A percentile compares a stretch with the other conserved stretches of the same genome.
phyloP scores from a whole-genome alignment of 2,113 vertebrate genomes.

The Sphaerodactylus townsendi region DNA sequence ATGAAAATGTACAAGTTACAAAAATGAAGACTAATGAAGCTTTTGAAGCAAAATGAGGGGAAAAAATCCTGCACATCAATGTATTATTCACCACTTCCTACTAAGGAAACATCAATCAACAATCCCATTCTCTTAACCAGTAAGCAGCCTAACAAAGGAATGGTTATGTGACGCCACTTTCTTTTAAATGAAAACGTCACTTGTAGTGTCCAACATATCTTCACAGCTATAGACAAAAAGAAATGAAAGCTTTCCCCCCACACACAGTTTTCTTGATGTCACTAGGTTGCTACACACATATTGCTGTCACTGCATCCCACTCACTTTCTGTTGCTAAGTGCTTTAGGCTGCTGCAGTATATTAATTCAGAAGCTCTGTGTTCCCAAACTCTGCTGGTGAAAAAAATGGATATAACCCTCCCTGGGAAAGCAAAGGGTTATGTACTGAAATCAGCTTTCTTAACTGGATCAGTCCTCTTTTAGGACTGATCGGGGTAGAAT shows the following conservation, averaged over 20 bases:
- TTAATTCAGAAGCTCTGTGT: constrained; percentile 67
- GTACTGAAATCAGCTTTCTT: neutral
- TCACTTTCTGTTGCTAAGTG: constrained; percentile 76
- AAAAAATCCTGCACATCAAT: no score
- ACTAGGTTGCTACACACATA: constrained; percentile 61
- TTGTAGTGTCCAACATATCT: constrained; percentile 57
- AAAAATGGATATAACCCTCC: neutral
- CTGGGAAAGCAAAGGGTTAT: neutral
- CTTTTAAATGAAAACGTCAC: constrained; percentile 49
- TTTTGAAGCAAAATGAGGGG: no score
- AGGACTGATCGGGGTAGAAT: neutral
- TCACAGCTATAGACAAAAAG: constrained; percentile 61
- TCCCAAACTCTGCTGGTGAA: constrained; percentile 52
- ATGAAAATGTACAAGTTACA: no score
- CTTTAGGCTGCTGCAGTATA: constrained; percentile 72
- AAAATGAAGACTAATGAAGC: no score
- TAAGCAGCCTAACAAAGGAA: no score
- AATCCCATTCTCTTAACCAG: no score
- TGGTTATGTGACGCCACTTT: neutral
- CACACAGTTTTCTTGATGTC: constrained; percentile 61
- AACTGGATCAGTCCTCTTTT: neutral
- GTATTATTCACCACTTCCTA: no score
- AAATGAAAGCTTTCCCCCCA: constrained; percentile 69
- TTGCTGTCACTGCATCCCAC: constrained; percentile 71
- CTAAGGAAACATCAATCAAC: no score